A percentile compares a stretch with the other conserved stretches of the same genome.
These are phyloP conservation scores for Rhynchonema sp. DNA, from an alignment of 2,888 invertebrate genomes.

Conservation along the genomic window DNA sequence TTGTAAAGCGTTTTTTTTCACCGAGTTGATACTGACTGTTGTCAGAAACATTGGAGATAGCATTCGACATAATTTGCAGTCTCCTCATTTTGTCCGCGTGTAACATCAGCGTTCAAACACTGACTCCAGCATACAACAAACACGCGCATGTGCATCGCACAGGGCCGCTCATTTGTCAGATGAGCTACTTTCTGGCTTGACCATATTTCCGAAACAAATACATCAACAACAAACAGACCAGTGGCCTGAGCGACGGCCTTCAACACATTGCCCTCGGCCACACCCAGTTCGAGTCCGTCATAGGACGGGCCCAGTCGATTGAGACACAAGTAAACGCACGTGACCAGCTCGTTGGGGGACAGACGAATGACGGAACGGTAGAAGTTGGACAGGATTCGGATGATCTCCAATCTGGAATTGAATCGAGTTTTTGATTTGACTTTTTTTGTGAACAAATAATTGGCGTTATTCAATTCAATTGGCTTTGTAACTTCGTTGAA, in stretches of 20 bases:
- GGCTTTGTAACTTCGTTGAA: neutral
- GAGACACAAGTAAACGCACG: conserved; percentile 78
- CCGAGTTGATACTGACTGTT: too few relatives aligned
- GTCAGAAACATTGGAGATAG: too few relatives aligned
- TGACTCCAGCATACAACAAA: too few relatives aligned
- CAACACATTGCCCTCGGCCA: conserved; percentile 79
- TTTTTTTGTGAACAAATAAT: too few relatives aligned
- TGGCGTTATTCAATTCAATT: neutral
- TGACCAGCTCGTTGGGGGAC: conserved; percentile 67
- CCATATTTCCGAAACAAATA: neutral
- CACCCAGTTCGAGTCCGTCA: conserved; percentile 75
- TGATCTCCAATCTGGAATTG: conserved; percentile 68
- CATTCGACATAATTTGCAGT: too few relatives aligned
- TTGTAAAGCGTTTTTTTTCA: too few relatives aligned
- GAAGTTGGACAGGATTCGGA: conserved; percentile 74
- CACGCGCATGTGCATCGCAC: too few relatives aligned
- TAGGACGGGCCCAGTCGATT: conserved; percentile 89
- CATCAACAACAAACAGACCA: conserved; percentile 33
- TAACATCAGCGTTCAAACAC: too few relatives aligned
- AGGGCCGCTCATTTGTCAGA: too few relatives aligned
- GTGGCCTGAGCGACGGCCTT: conserved; percentile 79
- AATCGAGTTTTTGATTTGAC: too few relatives aligned
- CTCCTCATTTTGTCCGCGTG: too few relatives aligned
- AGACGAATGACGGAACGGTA: conserved; percentile 70
- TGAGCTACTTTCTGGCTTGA: neutral